Base-by-base conservation (phyloP, 2,113 vertebrate genomes). In the Eurypyga helias region DNA sequence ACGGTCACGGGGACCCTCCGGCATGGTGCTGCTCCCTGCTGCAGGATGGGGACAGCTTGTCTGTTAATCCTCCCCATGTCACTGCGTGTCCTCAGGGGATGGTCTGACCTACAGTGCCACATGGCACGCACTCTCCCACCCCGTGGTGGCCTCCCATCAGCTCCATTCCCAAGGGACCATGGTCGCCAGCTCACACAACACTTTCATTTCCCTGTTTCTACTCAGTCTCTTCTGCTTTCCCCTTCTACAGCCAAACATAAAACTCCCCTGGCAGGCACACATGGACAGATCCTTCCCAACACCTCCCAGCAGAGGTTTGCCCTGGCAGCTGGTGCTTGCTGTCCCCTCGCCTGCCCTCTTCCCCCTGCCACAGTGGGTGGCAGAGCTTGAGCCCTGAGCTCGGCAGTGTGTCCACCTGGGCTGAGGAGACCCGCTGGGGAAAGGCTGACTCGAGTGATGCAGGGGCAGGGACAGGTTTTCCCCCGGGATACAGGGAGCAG, bases 261-360 rank as follows among this genome's bases (percentile, higher is more conserved):
- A 36, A 5, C 79, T 26, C 23, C n/a, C 48, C 2, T 0, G 2
- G 9, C 70, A 46, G 2, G 0, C 49, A 24, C 1, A 2, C 12
- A 29, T 2, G 5, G 17, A 45, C 1, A 0, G 33, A 14, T 41
- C 17, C 15, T 36, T 6, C 29, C 20, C 31, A 76, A 11, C 17
- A 28, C 3, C 10, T 64, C 66, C 28, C 26, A 45, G 65, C 49
- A 57, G 62, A 83, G 38, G 24, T 28, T 62, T 52, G 31, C 25
- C 66, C 34, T 48, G 26, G 34, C 58, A 83, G 76, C 46, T 73
- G 1, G 0, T 21, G 19, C 26, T 60, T 43, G 25, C 33, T 66
- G 64, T 3, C 24, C 21, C 16, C 23, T 73, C 6, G 2, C 36
- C 31, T 57, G 17, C 13, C 13, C 21, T 49, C 43, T 45, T 38